A percentile compares a stretch with the other conserved stretches of the same genome.
phyloP scores from a whole-genome alignment of 2,113 vertebrate species.

The Pangasianodon hypophthalmus region DNA sequence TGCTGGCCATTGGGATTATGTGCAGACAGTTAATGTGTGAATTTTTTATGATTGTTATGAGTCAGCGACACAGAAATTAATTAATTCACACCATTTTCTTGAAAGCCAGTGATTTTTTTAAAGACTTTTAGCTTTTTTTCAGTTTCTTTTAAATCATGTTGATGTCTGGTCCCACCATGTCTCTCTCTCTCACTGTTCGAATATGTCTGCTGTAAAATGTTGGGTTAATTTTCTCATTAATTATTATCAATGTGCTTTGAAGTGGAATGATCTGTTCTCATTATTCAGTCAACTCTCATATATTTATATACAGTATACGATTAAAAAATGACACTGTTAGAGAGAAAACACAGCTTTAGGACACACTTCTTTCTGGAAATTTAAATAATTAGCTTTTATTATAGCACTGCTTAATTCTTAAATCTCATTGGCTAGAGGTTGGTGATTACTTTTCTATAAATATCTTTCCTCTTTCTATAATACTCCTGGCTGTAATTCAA shows the following conservation, averaged over 20 bases:
- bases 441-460: neutral
- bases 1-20: conserved; percentile 61
- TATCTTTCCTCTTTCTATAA: neutral
- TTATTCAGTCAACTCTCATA: neutral
- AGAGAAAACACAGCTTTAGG: neutral
- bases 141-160: neutral
- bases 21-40: conserved; percentile 55
- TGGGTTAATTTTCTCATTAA: neutral
- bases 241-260: neutral
- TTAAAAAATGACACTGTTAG: neutral
- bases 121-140: neutral
- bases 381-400: neutral
- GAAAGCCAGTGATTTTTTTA: conserved; percentile 7
- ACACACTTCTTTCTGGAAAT: neutral
- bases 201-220: neutral
- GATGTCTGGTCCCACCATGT: neutral
- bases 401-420: neutral
- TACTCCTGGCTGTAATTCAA: neutral
- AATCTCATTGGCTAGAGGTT: neutral
- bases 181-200: neutral
- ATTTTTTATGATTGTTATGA: conserved; percentile 63
- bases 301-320: neutral
- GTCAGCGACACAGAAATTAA: conserved; percentile 37
- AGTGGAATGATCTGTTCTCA: neutral
- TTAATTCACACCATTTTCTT: conserved; percentile 30